Base-by-base conservation (phyloP, 2,113 vertebrate species). In the Macaca fascicularis region DNA sequence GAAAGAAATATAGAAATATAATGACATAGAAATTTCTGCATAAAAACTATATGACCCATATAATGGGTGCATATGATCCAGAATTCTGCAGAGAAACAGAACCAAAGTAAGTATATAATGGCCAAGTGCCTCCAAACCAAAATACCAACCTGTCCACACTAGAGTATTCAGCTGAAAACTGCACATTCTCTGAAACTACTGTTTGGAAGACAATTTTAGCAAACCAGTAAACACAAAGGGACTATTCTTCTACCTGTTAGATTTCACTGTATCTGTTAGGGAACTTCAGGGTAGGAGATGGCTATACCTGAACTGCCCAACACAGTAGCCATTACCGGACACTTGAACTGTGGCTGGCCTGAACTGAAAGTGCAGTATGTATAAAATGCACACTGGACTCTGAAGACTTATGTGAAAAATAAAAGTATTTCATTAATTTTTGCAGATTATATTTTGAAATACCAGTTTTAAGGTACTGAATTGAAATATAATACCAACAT, bases 311-410 rank as follows among this genome's bases (percentile, higher is more conserved):
- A 1, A 8, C 14, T 55, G 30, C 35, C 16, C 45, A 78, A 5
- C 0, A 9, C 8, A 25, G 40, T 3, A 22, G 40, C 25, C 82
- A 10, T 25, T 19, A 22, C 11, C 1, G 0, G 2, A 43, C 13
- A 22, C n/a, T n/a, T 27, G 14, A 27, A 48, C 22, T 22, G 17
- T 1, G 27, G 16, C 43, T 81, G 11, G 0, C 84, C 14, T 86
- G 25, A 92, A 27, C 7, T 32, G 8, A 69, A 64, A 4, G 2
- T 7, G 9, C 25, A 6, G 0, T 10, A 20, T 59, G 1, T 74
- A 3, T 16, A 78, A 87, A 40, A 74, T 7, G 1, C 27, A 75
- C 20, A n/a, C 16, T 48, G 19, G 61, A 52, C 50, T 64, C 67
- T 40, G 16, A 52, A 93, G 79, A 45, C 27, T 3, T 6, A 12